These are phyloP conservation scores for Albula goreensis DNA, from an alignment of 2,113 vertebrate genomes.

Conservation along the genomic window DNA sequence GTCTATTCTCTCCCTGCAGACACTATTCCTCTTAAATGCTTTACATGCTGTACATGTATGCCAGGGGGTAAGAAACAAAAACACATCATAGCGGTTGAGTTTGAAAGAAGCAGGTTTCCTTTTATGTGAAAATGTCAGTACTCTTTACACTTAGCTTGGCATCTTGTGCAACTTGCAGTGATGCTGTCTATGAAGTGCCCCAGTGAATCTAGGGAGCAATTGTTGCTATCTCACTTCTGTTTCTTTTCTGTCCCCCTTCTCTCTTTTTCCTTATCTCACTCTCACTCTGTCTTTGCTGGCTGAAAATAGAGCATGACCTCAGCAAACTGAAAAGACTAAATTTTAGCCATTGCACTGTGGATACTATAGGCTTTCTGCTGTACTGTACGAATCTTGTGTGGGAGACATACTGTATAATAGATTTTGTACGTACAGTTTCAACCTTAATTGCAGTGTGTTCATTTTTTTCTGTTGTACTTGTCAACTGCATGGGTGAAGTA, in stretches of 20 bases:
- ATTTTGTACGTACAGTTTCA: neutral
- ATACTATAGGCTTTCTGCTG: neutral
- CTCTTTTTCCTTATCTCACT: neutral
- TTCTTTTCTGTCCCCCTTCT: no score
- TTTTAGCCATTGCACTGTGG: neutral
- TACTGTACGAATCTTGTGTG: no score
- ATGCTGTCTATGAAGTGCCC: neutral
- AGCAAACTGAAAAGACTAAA: neutral
- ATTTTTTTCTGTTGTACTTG: neutral
- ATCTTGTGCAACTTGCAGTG: neutral
- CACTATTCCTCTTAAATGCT: neutral
- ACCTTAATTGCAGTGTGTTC: neutral
- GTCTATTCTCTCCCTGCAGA: neutral
- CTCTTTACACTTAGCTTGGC: neutral
- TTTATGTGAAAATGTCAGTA: conserved; percentile 14
- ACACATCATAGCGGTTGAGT: neutral
- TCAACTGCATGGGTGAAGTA: neutral
- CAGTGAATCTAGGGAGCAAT: neutral
- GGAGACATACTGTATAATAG: neutral
- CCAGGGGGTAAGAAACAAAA: neutral
- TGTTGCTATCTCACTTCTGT: neutral
- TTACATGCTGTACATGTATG: conserved; percentile 13
- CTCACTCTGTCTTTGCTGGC: neutral
- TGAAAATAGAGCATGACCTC: neutral
- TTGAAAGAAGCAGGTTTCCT: neutral